Conservation (phyloP, 2,113 vertebrate species). For the Danio rerio region DNA sequence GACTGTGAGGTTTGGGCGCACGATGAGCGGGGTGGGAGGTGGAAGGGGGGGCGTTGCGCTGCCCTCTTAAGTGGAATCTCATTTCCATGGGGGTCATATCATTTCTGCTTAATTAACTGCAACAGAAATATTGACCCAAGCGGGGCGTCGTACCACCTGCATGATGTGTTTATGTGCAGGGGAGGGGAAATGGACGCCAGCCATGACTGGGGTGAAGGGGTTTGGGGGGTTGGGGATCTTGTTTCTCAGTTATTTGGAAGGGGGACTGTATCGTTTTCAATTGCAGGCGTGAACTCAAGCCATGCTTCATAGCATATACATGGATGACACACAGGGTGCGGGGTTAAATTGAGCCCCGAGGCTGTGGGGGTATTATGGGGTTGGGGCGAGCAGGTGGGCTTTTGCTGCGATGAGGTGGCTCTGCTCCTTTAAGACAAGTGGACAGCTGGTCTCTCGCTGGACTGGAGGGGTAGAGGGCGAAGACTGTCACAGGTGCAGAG, state of each 20-base stretch:
- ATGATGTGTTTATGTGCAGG: conserved; percentile 75
- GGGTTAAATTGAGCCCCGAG: conserved; percentile 58
- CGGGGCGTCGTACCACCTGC: conserved; percentile 62
- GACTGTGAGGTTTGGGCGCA: conserved; percentile 10
- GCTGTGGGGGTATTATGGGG: conserved; percentile 35
- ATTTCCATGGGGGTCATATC: conserved; percentile 66
- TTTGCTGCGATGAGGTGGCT: conserved; percentile 53
- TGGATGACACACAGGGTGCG: conserved; percentile 53
- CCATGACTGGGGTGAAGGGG: conserved; percentile 25
- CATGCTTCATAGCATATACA: conserved; percentile 47
- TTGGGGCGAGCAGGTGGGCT: conserved; percentile 55
- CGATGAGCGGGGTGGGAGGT: neutral
- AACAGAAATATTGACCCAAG: conserved; percentile 80
- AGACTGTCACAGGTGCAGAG: conserved; percentile 69
- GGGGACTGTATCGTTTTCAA: conserved; percentile 46
- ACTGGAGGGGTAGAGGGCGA: conserved; percentile 62
- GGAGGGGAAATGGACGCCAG: conserved; percentile 56
- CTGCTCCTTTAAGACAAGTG: conserved; percentile 60
- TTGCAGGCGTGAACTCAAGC: conserved; percentile 45
- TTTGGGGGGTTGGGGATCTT: conserved; percentile 50
- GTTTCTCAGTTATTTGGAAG: conserved; percentile 71
- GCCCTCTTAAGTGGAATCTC: conserved; percentile 53
- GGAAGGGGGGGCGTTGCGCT: conserved; percentile 21
- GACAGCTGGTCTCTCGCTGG: conserved; percentile 74
- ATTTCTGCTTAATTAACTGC: conserved; percentile 76